phyloP scores from a whole-genome alignment of 2,888 invertebrate genomes.

The Campaea margaritaria region DNA sequence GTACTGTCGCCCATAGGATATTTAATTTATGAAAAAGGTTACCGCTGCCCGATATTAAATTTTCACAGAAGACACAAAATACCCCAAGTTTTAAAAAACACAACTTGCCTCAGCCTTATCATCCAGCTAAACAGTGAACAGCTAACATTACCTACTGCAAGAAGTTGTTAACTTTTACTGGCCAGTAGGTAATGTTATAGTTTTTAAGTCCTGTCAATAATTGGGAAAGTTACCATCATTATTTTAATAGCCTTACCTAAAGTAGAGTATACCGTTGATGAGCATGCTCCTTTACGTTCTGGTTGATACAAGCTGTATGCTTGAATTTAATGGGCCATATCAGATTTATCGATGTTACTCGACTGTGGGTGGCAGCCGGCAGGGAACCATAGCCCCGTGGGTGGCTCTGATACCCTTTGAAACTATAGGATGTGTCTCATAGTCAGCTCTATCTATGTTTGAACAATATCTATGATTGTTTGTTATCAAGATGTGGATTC shows the following conservation, averaged over 20 bases:
- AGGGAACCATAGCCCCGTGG: conserved; percentile 26
- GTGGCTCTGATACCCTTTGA: conserved; percentile 34
- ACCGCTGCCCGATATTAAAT: no score
- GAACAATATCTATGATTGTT: conserved; percentile 29
- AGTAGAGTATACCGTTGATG: neutral
- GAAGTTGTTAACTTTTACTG: no score
- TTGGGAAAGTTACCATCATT: no score
- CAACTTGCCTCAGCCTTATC: no score
- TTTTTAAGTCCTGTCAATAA: no score
- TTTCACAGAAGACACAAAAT: no score
- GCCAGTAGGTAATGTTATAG: no score
- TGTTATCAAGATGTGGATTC: conserved; percentile 26
- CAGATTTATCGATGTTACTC: conserved; percentile 45
- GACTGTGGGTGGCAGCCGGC: conserved; percentile 43
- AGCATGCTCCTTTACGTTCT: conserved; percentile 40
- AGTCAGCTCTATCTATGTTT: conserved; percentile 28
- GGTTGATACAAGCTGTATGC: conserved; percentile 51
- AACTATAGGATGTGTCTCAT: conserved; percentile 9
- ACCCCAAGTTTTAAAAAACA: no score
- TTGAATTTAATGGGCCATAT: conserved; percentile 56
- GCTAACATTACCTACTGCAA: no score
- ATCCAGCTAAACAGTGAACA: no score
- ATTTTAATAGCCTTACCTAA: conserved; percentile 22
- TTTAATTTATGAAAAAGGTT: no score
- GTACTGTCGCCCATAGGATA: no score